Conservation (phyloP, 2,888 invertebrate species). For the Phymatocera aterrima region DNA sequence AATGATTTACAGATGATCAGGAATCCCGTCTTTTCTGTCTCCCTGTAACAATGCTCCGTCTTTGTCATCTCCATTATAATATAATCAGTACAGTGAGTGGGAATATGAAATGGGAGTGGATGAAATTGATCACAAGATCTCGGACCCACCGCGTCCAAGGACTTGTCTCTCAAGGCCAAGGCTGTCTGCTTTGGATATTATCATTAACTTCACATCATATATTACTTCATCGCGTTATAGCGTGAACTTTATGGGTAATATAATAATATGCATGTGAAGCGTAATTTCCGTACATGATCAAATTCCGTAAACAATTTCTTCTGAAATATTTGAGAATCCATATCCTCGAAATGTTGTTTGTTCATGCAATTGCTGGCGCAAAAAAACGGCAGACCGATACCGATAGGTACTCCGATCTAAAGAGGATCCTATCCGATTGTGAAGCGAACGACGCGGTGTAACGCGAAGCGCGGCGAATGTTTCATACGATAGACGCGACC, state of each 20-base stretch:
- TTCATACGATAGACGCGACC: slow-evolving; percentile 28
- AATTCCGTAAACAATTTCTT: slow-evolving; percentile 24
- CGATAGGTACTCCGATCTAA: background rate
- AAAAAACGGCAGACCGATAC: background rate
- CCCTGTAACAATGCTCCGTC: background rate
- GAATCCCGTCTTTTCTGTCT: slow-evolving; percentile 20
- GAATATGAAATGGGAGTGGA: slow-evolving; percentile 32
- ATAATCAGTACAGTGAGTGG: slow-evolving; percentile 36
- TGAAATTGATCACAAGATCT: slow-evolving; percentile 31
- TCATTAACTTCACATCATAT: slow-evolving; percentile 5
- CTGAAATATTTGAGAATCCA: background rate
- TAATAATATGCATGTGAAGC: background rate
- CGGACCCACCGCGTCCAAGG: slow-evolving; percentile 39
- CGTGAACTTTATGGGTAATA: background rate
- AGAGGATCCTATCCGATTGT: no score
- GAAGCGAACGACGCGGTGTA: no score
- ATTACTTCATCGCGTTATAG: background rate
- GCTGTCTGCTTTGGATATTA: slow-evolving; percentile 23
- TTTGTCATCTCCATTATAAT: slow-evolving; percentile 28
- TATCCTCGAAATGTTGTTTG: background rate
- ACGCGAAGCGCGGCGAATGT: slow-evolving; percentile 30
- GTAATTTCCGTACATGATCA: background rate
- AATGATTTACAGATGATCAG: slow-evolving; percentile 16
- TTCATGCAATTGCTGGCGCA: background rate
- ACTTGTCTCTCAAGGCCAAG: slow-evolving; percentile 37